These are phyloP conservation scores for Melolontha melolontha DNA, from an alignment of 2,888 invertebrate genomes.

Conservation along the genomic window DNA sequence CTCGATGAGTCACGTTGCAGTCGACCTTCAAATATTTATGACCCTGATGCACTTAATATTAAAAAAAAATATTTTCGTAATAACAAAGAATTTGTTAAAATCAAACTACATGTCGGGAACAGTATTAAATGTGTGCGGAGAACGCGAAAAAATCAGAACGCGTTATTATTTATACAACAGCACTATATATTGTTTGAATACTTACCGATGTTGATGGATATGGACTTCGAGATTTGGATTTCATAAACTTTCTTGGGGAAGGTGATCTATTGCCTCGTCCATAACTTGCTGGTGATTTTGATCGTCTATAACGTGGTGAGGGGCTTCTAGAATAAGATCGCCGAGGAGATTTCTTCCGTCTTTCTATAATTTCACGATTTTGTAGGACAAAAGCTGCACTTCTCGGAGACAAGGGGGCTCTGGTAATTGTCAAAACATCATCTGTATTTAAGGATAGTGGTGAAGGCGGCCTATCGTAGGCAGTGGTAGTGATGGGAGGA, in stretches of 20 bases:
- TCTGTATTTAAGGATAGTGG: slow-evolving; percentile 61
- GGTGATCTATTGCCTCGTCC: slow-evolving; percentile 50
- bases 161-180: too few species aligned
- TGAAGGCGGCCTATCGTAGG: slow-evolving; percentile 57
- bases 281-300: slow-evolving; percentile 56
- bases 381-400: slow-evolving; percentile 65
- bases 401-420: slow-evolving; percentile 64
- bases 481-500: slow-evolving; percentile 51
- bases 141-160: too few species aligned
- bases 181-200: not conserved
- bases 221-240: slow-evolving; percentile 45
- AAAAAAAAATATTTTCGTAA: too few species aligned
- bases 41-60: too few species aligned
- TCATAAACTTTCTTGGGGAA: slow-evolving; percentile 54
- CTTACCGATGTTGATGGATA: slow-evolving; percentile 46
- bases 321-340: slow-evolving; percentile 64
- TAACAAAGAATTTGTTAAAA: too few species aligned
- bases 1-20: too few species aligned
- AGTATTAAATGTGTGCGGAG: too few species aligned
- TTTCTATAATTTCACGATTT: slow-evolving; percentile 64
- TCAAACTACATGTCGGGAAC: too few species aligned
- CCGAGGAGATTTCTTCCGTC: slow-evolving; percentile 60
- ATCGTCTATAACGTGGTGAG: slow-evolving; percentile 56
- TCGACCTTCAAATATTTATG: too few species aligned
- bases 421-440: slow-evolving; percentile 53